Evolutionary conservation across 2,113 vertebrate species (phyloP).

Genomic region (Salvelinus alpinus): DNA sequence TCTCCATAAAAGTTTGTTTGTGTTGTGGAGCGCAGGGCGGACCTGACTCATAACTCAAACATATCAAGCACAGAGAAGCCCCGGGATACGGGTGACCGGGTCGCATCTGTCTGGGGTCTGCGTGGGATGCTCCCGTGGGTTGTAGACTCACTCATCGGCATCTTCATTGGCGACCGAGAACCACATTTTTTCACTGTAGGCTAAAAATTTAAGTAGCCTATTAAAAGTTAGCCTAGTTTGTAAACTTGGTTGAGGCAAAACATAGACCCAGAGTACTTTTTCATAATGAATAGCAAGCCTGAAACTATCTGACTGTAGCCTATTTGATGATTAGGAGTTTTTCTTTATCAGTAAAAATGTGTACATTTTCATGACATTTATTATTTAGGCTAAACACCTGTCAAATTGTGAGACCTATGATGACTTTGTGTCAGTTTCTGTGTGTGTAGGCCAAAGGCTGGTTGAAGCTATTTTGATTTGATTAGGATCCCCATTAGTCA

Average conservation of each 20-base stretch:
- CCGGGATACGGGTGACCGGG: not conserved
- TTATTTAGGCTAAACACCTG: not conserved
- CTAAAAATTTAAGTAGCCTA: not conserved
- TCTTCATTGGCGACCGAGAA: not conserved
- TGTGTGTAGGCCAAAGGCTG: not conserved
- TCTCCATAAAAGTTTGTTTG: constrained; percentile 49
- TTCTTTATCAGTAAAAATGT: not conserved
- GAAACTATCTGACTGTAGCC: not conserved
- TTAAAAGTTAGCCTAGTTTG: not conserved
- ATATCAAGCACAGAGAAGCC: not conserved
- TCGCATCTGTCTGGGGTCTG: constrained; percentile 7
- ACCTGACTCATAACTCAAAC: constrained; percentile 38
- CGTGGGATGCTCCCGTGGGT: not conserved
- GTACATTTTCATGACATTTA: not conserved
- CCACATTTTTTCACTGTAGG: not conserved
- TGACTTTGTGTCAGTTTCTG: not conserved
- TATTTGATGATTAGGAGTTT: not conserved
- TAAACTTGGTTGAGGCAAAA: no score
- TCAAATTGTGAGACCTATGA: not conserved
- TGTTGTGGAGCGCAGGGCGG: constrained; percentile 52
- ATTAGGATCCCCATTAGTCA: no score
- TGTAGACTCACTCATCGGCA: not conserved
- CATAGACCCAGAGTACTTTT: no score
- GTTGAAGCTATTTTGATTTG: not conserved
- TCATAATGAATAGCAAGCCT: not conserved